Percentiles rank a stretch among this genome's conserved stretches.
Evolutionary conservation across 2,888 invertebrate species (phyloP).

Genomic region (Amphimallon solstitiale): DNA sequence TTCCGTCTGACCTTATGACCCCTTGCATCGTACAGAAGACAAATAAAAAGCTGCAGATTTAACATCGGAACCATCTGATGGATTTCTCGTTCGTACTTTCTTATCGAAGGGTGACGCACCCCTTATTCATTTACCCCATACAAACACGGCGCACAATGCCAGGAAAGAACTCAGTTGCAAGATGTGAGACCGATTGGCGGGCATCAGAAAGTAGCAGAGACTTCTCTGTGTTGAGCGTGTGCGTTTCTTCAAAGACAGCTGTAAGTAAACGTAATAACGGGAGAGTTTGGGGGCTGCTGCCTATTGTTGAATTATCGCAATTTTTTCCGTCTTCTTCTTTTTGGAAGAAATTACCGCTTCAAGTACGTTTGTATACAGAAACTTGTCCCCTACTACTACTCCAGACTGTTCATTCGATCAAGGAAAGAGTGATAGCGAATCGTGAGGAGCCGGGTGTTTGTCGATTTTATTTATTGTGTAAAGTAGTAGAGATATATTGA

Average conservation of each 20-base stretch:
- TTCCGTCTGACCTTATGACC: slow-evolving; percentile 25
- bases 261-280: slow-evolving; percentile 27
- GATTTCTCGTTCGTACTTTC: slow-evolving; percentile 13
- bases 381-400: too few species aligned
- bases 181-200: slow-evolving; percentile 13
- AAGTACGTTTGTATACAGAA: not conserved
- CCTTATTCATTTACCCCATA: slow-evolving; percentile 17
- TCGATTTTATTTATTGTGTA: not conserved
- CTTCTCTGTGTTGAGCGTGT: slow-evolving; percentile 10
- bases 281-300: slow-evolving; percentile 14
- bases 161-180: slow-evolving; percentile 29
- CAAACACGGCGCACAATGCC: slow-evolving; percentile 16
- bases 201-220: not conserved
- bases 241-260: slow-evolving; percentile 20
- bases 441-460: slow-evolving; percentile 17
- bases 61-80: slow-evolving; percentile 20
- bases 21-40: not conserved
- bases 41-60: slow-evolving; percentile 30
- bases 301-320: slow-evolving; percentile 21
- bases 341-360: not conserved
- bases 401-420: too few species aligned
- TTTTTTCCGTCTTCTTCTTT: slow-evolving; percentile 10
- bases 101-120: slow-evolving; percentile 20
- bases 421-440: not conserved
- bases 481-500: slow-evolving; percentile 2